These are phyloP conservation scores for Aleiodes alternator DNA, from an alignment of 2,888 invertebrate species.

Conservation along the genomic window DNA sequence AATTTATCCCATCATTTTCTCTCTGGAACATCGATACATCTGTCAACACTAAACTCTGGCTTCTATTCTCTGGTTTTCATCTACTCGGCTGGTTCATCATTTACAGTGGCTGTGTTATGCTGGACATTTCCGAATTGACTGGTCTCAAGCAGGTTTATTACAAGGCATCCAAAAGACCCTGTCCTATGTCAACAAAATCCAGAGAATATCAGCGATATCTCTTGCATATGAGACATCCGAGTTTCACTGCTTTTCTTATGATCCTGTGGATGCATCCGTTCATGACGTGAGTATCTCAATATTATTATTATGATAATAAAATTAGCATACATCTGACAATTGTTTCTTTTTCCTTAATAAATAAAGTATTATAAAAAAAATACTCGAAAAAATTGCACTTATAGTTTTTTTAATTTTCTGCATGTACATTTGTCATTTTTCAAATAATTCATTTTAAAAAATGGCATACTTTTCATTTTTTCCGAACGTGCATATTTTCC, in stretches of 20 bases:
- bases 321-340: too few species aligned
- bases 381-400: too few species aligned
- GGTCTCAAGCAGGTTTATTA: slow-evolving; percentile 82
- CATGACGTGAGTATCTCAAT: slow-evolving; percentile 76
- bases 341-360: too few species aligned
- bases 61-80: slow-evolving; percentile 77
- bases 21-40: slow-evolving; percentile 78
- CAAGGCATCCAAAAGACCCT: slow-evolving; percentile 76
- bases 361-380: too few species aligned
- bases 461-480: too few species aligned
- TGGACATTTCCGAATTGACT: slow-evolving; percentile 80
- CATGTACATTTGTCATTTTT: too few species aligned
- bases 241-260: slow-evolving; percentile 78
- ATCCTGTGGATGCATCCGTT: slow-evolving; percentile 79
- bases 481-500: too few species aligned
- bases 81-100: slow-evolving; percentile 78
- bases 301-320: neutral
- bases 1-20: slow-evolving; percentile 74
- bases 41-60: slow-evolving; percentile 75
- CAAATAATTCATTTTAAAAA: too few species aligned
- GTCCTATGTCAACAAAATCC: slow-evolving; percentile 78
- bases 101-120: slow-evolving; percentile 79
- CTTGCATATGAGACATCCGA: slow-evolving; percentile 80
- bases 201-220: slow-evolving; percentile 77
- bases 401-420: neutral